Percentiles rank a stretch among this genome's conserved stretches.
Evolutionary conservation across 2,888 invertebrate species (phyloP).

Genomic region (Drosophila fungiperda): DNA sequence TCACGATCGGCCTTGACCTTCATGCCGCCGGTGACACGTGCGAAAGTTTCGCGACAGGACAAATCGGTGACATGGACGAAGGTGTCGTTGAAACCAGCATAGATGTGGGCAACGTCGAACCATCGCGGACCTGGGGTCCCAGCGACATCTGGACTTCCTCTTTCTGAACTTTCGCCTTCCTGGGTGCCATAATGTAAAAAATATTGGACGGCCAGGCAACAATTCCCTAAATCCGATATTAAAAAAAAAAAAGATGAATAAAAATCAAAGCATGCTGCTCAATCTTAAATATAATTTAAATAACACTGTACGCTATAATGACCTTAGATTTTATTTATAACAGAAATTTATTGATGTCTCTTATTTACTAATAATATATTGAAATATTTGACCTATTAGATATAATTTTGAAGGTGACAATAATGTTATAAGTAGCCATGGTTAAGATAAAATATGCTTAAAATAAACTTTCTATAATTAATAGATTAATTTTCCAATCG

Average conservation of each 20-base stretch:
- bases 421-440: neutral
- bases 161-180: constrained; percentile 96
- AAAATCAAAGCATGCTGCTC: too few relatives aligned
- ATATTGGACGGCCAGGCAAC: neutral
- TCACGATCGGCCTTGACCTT: constrained; percentile 99
- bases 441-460: neutral
- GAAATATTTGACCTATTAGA: neutral
- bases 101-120: too few relatives aligned
- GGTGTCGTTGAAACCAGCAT: constrained; percentile 86
- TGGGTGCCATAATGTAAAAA: constrained; percentile 91
- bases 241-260: too few relatives aligned
- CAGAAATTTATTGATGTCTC: neutral
- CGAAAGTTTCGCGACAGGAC: constrained; percentile 88
- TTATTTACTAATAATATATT: neutral
- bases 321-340: neutral
- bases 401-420: neutral
- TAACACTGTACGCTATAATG: too few relatives aligned
- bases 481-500: neutral
- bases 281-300: too few relatives aligned
- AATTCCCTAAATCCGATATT: too few relatives aligned
- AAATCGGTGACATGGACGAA: constrained; percentile 91
- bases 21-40: constrained; percentile 98
- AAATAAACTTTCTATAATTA: neutral
- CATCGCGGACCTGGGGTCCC: too few relatives aligned
- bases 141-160: constrained; percentile 89